A percentile compares a stretch with the other conserved stretches of the same genome.
These are phyloP conservation scores for Phyllostomus discolor DNA, from an alignment of 2,113 vertebrate species.

Conservation along the genomic window DNA sequence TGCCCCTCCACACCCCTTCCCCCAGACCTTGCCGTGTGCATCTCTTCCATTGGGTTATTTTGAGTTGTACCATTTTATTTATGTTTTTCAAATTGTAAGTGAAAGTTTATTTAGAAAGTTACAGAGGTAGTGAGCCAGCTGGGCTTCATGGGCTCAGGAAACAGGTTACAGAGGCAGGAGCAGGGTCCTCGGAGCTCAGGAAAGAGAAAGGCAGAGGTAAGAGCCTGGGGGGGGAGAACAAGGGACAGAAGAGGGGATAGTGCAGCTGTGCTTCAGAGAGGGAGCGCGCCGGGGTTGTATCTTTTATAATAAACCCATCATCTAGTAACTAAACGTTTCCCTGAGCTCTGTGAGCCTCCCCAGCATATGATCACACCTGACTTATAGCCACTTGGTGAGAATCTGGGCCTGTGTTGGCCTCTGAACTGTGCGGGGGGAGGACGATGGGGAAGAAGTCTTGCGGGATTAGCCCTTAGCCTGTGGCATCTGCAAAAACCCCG, in stretches of 20 bases:
- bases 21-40: not conserved
- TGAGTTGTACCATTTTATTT: not conserved
- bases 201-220: not conserved
- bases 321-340: not conserved
- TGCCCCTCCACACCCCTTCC: not conserved
- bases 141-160: not conserved
- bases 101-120: too few species aligned
- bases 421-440: not conserved
- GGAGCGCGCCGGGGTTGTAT: not conserved
- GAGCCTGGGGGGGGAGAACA: not conserved
- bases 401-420: not conserved
- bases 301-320: not conserved
- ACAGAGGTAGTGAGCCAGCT: not conserved
- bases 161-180: not conserved
- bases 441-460: not conserved
- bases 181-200: not conserved
- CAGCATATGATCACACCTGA: not conserved
- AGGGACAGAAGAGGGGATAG: not conserved
- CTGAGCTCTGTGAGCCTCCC: not conserved
- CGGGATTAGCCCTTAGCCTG: not conserved
- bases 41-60: not conserved
- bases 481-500: not conserved
- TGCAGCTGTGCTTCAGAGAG: not conserved
- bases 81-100: not conserved
- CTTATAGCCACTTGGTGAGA: not conserved